phyloP scores from a whole-genome alignment of 2,888 invertebrate species.

The Aspidiotus destructor region DNA sequence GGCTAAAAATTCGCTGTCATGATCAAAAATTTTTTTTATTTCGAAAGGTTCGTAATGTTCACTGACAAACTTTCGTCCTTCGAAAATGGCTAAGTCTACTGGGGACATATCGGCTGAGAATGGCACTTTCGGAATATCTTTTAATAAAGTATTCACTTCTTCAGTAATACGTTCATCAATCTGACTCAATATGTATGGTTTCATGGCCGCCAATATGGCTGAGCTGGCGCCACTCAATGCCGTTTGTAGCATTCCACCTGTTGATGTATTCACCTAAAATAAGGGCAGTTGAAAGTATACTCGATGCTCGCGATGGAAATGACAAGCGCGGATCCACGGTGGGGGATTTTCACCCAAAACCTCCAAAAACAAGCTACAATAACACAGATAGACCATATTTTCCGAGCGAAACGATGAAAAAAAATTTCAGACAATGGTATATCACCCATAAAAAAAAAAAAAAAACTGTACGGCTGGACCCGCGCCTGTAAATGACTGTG shows the following conservation, averaged over 20 bases:
- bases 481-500: too few species aligned
- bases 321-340: too few species aligned
- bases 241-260: background rate
- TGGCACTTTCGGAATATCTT: conserved; percentile 63
- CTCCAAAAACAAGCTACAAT: too few species aligned
- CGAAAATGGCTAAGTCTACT: conserved; percentile 69
- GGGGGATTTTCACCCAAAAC: too few species aligned
- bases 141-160: conserved; percentile 64
- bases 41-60: conserved; percentile 59
- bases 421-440: too few species aligned
- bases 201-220: conserved; percentile 74
- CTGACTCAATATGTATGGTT: conserved; percentile 69
- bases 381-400: too few species aligned
- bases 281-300: background rate
- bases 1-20: conserved; percentile 25
- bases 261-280: conserved; percentile 7
- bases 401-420: too few species aligned
- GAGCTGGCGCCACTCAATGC: conserved; percentile 70
- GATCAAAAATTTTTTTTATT: conserved; percentile 34
- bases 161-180: conserved; percentile 62
- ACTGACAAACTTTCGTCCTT: conserved; percentile 58
- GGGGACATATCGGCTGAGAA: conserved; percentile 48
- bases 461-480: too few species aligned
- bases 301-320: background rate
- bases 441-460: too few species aligned